Conservation (phyloP, 1,140 invertebrate genomes). For the Hylaeus anthracinus region DNA sequence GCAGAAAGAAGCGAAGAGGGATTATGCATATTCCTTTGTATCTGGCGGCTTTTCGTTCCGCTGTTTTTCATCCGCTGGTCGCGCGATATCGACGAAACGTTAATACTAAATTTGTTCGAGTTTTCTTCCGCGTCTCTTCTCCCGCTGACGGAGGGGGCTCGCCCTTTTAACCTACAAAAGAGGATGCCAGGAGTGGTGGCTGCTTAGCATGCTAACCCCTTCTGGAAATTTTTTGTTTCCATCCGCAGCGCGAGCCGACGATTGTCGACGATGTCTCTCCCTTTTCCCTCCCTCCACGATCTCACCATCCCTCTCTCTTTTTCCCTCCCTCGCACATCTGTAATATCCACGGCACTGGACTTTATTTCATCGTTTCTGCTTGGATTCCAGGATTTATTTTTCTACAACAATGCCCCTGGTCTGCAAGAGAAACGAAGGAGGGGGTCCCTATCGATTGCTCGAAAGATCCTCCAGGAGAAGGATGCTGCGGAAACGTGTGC, state of each 20-base stretch:
- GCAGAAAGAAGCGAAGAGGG: constrained; percentile 5
- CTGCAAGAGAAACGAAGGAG: background rate
- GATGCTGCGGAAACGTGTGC: background rate
- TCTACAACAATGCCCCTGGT: background rate
- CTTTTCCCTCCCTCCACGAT: background rate
- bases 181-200: background rate
- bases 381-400: constrained; percentile 12
- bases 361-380: constrained; percentile 21
- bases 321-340: background rate
- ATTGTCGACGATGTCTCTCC: background rate
- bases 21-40: constrained; percentile 28
- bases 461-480: constrained; percentile 8
- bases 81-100: constrained; percentile 3
- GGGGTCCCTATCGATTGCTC: constrained; percentile 9
- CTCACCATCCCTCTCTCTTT: background rate
- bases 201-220: constrained; percentile 13
- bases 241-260: background rate
- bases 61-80: constrained; percentile 3
- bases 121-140: background rate
- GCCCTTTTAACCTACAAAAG: constrained; percentile 29
- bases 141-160: background rate
- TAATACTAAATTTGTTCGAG: constrained; percentile 3
- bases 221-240: constrained; percentile 1
- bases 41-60: background rate
- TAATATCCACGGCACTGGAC: background rate